Evolutionary conservation across 2,888 invertebrate genomes (phyloP).

Genomic region (Octonoba sinensis): DNA sequence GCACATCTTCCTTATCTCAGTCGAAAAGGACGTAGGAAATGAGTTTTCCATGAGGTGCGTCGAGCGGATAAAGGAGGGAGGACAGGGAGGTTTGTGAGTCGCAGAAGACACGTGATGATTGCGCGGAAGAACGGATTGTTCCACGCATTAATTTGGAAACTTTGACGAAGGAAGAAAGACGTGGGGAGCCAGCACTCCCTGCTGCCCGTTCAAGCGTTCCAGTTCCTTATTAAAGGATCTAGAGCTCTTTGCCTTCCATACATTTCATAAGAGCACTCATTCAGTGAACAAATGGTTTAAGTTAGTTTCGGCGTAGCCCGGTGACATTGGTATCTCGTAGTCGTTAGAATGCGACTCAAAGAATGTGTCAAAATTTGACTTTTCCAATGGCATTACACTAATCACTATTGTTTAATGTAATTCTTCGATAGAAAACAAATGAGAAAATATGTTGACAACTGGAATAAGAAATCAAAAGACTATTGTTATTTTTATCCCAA

Average conservation of each 20-base stretch:
- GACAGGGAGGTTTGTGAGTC: background rate
- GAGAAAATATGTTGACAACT: no score
- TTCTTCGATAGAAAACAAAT: no score
- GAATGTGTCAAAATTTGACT: no score
- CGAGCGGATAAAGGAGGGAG: slow-evolving; percentile 22
- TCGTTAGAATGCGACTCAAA: no score
- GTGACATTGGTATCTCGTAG: no score
- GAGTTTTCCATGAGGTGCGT: slow-evolving; percentile 51
- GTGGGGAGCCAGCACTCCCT: slow-evolving; percentile 11
- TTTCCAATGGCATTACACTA: no score
- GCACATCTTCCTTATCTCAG: slow-evolving; percentile 29
- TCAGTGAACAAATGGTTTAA: slow-evolving; percentile 6
- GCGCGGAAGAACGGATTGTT: slow-evolving; percentile 50
- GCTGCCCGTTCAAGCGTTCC: slow-evolving; percentile 31
- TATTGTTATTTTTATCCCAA: no score
- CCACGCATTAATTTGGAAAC: slow-evolving; percentile 53
- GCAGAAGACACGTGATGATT: slow-evolving; percentile 39
- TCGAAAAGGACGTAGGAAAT: slow-evolving; percentile 27
- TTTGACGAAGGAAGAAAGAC: slow-evolving; percentile 39
- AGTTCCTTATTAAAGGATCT: slow-evolving; percentile 41
- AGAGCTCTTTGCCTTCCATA: slow-evolving; percentile 18
- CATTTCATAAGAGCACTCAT: background rate
- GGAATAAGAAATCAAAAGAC: no score
- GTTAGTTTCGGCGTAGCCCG: background rate
- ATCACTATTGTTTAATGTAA: no score